A percentile compares a stretch with the other conserved stretches of the same genome.
Conservation (phyloP, 2,888 invertebrate genomes). For the Mythimna lalbum region DNA sequence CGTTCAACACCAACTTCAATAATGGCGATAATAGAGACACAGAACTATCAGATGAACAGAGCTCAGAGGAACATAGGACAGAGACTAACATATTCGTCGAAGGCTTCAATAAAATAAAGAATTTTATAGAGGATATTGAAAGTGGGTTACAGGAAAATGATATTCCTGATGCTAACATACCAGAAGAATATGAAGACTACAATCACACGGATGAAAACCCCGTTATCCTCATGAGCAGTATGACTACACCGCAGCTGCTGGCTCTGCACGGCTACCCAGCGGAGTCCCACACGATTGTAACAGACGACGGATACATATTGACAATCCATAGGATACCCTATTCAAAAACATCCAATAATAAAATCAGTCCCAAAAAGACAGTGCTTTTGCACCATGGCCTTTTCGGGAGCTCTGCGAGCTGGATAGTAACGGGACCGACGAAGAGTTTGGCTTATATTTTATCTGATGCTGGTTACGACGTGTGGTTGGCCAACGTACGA, state of each 20-base stretch:
- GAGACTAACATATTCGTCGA: background rate
- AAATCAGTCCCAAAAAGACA: constrained; percentile 81
- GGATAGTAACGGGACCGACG: constrained; percentile 93
- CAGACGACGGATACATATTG: constrained; percentile 96
- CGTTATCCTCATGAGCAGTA: constrained; percentile 78
- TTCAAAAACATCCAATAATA: constrained; percentile 77
- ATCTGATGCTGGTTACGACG: constrained; percentile 93
- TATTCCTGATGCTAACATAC: constrained; percentile 77
- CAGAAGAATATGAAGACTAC: constrained; percentile 57
- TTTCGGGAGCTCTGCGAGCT: constrained; percentile 94
- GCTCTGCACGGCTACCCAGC: constrained; percentile 92
- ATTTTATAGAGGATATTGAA: constrained; percentile 18
- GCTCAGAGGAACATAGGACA: background rate
- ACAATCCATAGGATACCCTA: constrained; percentile 95
- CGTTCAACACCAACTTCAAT: background rate
- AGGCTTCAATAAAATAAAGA: background rate
- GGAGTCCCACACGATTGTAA: constrained; percentile 93
- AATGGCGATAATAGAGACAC: background rate
- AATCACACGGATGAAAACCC: constrained; percentile 77
- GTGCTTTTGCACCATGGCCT: constrained; percentile 96
- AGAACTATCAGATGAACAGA: background rate
- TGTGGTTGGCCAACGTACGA: constrained; percentile 96
- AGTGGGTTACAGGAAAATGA: constrained; percentile 66
- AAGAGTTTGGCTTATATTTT: constrained; percentile 92
- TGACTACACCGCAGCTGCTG: constrained; percentile 79